Evolutionary conservation across 2,888 invertebrate genomes (phyloP).

Genomic region (Salpingus planirostris): DNA sequence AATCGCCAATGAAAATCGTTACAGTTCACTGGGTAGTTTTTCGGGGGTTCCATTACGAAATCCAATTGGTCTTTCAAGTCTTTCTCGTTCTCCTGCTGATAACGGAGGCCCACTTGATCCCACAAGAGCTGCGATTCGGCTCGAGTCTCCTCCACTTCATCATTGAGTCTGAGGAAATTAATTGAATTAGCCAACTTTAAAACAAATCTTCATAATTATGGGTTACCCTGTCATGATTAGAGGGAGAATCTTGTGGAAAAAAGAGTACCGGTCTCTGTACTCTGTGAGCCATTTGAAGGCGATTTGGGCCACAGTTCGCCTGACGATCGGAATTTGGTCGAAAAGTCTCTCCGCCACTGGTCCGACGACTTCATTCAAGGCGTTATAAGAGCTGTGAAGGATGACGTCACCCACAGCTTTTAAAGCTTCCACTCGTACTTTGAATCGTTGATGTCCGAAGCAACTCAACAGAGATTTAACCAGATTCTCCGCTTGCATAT

Average conservation of each 20-base stretch:
- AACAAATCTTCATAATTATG: too few relatives aligned
- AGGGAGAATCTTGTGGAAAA: constrained; percentile 78
- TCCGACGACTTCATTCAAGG: constrained; percentile 55
- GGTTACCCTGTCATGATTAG: constrained; percentile 77
- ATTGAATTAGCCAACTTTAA: too few relatives aligned
- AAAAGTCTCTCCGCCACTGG: constrained; percentile 83
- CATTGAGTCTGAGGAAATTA: constrained; percentile 60
- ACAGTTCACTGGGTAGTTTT: constrained; percentile 65
- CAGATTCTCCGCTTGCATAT: constrained; percentile 62
- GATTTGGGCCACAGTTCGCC: constrained; percentile 66
- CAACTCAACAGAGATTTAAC: constrained; percentile 64
- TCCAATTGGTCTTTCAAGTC: constrained; percentile 79
- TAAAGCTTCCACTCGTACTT: constrained; percentile 65
- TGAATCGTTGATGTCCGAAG: constrained; percentile 75
- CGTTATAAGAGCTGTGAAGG: constrained; percentile 45
- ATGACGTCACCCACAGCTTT: constrained; percentile 61
- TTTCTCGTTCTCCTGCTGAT: constrained; percentile 76
- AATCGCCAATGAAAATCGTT: too few relatives aligned
- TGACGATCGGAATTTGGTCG: constrained; percentile 71
- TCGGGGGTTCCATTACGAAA: constrained; percentile 55
- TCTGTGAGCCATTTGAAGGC: constrained; percentile 70
- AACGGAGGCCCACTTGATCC: constrained; percentile 67
- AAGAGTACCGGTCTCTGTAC: constrained; percentile 81
- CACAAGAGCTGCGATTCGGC: constrained; percentile 56
- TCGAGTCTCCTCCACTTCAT: constrained; percentile 67